These are phyloP conservation scores for Tetragonula clypearis DNA, from an alignment of 1,140 invertebrate genomes.

Conservation along the genomic window DNA sequence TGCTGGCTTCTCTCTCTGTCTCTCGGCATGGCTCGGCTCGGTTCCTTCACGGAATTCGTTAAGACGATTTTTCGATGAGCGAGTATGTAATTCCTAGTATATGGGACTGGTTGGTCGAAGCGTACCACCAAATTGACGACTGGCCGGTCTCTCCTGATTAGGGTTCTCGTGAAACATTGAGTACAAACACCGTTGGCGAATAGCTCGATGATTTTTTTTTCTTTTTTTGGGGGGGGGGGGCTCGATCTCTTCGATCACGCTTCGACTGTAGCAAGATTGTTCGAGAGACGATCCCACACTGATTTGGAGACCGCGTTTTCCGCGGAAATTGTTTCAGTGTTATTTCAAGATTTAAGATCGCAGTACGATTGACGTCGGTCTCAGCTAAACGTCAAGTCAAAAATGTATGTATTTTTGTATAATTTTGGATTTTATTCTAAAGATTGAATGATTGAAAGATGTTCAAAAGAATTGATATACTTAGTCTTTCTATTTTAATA, in stretches of 20 bases:
- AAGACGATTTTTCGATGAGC: constrained; percentile 18
- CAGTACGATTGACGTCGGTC: too few relatives aligned
- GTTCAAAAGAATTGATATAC: too few relatives aligned
- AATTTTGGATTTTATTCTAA: too few relatives aligned
- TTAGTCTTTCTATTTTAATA: too few relatives aligned
- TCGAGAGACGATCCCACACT: not conserved
- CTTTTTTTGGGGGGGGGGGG: too few relatives aligned
- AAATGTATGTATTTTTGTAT: too few relatives aligned
- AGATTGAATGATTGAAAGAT: too few relatives aligned
- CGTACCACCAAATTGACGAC: constrained; percentile 12
- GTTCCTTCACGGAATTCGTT: constrained; percentile 9
- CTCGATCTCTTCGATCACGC: too few relatives aligned
- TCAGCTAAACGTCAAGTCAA: too few relatives aligned
- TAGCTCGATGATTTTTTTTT: not conserved
- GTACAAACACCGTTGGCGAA: not conserved
- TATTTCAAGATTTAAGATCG: too few relatives aligned
- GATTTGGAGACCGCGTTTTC: too few relatives aligned
- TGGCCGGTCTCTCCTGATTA: constrained; percentile 2
- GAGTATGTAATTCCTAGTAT: constrained; percentile 25
- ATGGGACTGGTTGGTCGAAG: constrained; percentile 13
- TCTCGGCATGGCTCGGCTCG: not conserved
- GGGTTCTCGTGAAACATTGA: not conserved
- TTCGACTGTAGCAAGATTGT: not conserved
- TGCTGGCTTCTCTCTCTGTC: constrained; percentile 36
- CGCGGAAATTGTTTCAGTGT: too few relatives aligned